A percentile compares a stretch with the other conserved stretches of the same genome.
Evolutionary conservation across 2,113 vertebrate genomes (phyloP).

Genomic region (Rhinichthys klamathensis): DNA sequence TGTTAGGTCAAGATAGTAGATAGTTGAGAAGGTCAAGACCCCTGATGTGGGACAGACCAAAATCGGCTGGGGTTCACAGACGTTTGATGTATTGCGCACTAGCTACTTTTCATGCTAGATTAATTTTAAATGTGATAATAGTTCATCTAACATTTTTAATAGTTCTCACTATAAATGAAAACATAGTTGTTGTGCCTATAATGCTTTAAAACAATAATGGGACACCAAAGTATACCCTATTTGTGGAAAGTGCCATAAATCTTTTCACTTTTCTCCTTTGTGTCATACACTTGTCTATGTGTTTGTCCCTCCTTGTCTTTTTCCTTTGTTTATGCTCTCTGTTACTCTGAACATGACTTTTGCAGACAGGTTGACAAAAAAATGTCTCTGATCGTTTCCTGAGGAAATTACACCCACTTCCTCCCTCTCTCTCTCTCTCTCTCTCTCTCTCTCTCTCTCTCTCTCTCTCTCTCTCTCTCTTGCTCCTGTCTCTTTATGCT

Average conservation of each 20-base stretch:
- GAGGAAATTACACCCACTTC: conserved; percentile 82
- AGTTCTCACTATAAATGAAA: not conserved
- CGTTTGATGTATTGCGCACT: not conserved
- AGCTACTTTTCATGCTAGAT: not conserved
- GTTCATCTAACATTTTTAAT: not conserved
- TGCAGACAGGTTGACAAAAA: conserved; percentile 71
- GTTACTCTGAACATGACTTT: conserved; percentile 58
- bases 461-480: not conserved
- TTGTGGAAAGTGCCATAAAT: not conserved
- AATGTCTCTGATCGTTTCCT: conserved; percentile 79
- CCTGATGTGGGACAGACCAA: not conserved
- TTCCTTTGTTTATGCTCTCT: conserved; percentile 38
- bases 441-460: conserved; percentile 20
- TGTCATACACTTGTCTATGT: not conserved
- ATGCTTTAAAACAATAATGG: not conserved
- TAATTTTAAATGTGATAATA: not conserved
- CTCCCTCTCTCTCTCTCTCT: conserved; percentile 65
- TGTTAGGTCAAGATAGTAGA: not conserved
- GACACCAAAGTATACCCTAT: not conserved
- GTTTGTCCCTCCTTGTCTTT: conserved; percentile 24
- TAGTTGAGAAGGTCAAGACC: not conserved
- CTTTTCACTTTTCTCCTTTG: not conserved
- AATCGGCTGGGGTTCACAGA: not conserved
- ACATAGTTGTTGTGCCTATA: not conserved
- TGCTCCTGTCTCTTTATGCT: conserved; percentile 4